These are phyloP conservation scores for Sphyrna mokarran DNA, from an alignment of 2,113 vertebrate species.

Conservation along the genomic window DNA sequence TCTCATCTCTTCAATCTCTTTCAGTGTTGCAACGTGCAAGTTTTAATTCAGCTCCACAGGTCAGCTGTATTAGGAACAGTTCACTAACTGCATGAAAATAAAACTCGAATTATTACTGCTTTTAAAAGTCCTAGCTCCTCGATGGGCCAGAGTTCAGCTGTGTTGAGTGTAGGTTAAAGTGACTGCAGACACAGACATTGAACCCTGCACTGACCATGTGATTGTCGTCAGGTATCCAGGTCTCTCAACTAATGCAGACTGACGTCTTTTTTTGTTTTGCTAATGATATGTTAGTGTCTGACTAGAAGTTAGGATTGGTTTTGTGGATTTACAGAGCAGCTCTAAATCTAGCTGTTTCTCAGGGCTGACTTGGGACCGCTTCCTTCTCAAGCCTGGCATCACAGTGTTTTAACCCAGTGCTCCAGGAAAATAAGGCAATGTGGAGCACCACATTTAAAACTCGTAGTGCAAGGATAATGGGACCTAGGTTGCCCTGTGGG, in stretches of 20 bases:
- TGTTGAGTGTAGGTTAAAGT: conserved; percentile 15
- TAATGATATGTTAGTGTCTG: conserved; percentile 19
- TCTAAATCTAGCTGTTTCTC: conserved; percentile 30
- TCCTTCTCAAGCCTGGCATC: neutral
- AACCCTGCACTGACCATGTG: conserved; percentile 25
- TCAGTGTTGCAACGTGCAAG: conserved; percentile 8
- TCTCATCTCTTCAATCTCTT: neutral
- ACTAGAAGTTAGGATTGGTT: conserved; percentile 29
- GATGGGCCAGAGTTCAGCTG: neutral
- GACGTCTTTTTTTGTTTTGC: conserved; percentile 14
- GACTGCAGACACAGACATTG: conserved; percentile 1
- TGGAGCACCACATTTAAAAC: neutral
- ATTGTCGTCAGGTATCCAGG: conserved; percentile 22
- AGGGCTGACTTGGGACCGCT: neutral
- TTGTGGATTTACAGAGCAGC: neutral
- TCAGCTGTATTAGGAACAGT: conserved; percentile 20
- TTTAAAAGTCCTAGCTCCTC: neutral
- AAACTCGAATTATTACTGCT: conserved; percentile 4
- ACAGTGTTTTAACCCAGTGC: neutral
- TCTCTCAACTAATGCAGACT: conserved; percentile 29
- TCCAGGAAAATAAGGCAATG: neutral
- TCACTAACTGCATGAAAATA: conserved; percentile 31
- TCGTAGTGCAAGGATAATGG: neutral
- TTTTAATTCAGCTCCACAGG: neutral
- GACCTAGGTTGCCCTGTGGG: neutral